These are phyloP conservation scores for Coptodon rendalli DNA, from an alignment of 2,113 vertebrate species.

Conservation along the genomic window DNA sequence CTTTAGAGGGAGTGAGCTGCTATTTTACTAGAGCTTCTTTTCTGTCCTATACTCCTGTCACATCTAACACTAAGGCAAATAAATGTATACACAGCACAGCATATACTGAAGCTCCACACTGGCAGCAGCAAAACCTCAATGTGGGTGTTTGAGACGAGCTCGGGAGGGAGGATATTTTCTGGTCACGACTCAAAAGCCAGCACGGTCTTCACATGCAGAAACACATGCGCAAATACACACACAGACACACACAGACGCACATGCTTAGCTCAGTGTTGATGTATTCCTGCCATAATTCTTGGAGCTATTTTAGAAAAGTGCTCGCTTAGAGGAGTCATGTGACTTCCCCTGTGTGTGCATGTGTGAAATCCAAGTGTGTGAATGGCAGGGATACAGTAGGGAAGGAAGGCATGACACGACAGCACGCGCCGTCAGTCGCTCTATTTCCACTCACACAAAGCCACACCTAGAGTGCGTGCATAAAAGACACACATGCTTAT, in stretches of 20 bases:
- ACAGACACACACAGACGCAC: background rate
- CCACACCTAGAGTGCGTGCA: background rate
- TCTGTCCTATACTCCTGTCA: background rate
- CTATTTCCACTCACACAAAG: slow-evolving; percentile 15
- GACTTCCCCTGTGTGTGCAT: background rate
- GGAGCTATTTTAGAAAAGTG: background rate
- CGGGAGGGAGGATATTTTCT: slow-evolving; percentile 20
- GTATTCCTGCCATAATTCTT: background rate
- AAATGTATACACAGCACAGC: background rate
- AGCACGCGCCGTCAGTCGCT: background rate
- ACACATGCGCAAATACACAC: background rate
- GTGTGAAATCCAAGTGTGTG: slow-evolving; percentile 3
- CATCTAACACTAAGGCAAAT: background rate
- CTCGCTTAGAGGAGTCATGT: slow-evolving; percentile 2
- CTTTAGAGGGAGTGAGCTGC: background rate
- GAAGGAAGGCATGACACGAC: background rate
- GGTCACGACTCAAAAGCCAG: slow-evolving; percentile 51
- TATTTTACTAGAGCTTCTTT: background rate
- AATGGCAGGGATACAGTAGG: background rate
- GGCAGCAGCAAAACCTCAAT: background rate
- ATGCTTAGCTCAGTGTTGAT: background rate
- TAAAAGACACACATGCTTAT: slow-evolving; percentile 3
- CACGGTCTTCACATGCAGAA: background rate
- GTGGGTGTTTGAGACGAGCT: slow-evolving; percentile 46
- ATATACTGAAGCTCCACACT: background rate